Evolutionary conservation across 2,797 vertebrate species (phyloP).

Genomic region (Rhynchonycteris naso): DNA sequence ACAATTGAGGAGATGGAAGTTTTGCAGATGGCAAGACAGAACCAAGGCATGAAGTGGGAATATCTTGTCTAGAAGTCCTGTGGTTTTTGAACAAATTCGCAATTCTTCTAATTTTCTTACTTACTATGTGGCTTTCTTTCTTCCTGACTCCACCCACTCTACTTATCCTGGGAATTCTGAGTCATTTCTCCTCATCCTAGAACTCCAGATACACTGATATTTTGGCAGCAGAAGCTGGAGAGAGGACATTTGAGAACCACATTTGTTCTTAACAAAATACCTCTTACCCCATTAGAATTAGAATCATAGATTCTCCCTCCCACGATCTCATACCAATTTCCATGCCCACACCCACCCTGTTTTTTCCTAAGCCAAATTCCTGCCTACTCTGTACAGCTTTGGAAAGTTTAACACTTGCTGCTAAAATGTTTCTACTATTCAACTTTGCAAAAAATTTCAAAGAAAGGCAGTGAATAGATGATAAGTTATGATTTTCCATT

Average conservation of each 20-base stretch:
- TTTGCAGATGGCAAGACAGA: background rate
- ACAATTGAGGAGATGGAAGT: background rate
- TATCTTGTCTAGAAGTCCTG: background rate
- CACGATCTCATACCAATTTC: accelerated
- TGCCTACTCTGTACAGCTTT: background rate
- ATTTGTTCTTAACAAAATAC: background rate
- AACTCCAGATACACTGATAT: background rate
- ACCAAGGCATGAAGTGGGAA: background rate
- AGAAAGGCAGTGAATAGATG: background rate
- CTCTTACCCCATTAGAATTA: background rate
- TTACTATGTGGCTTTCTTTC: background rate
- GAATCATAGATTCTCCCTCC: background rate
- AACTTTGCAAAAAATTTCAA: too few relatives aligned
- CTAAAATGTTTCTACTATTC: background rate
- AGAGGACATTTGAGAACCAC: background rate
- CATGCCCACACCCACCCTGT: background rate
- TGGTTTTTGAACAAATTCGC: background rate
- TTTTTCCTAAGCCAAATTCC: background rate
- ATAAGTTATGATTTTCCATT: background rate
- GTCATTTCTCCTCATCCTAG: background rate
- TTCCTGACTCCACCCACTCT: background rate
- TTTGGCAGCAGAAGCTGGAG: background rate
- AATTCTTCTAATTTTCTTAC: background rate
- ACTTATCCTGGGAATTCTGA: background rate
- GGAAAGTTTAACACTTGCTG: background rate